Percentiles rank a stretch among this genome's conserved stretches.
Conservation (phyloP, 2,113 vertebrate species). For the Oenanthe melanoleuca region DNA sequence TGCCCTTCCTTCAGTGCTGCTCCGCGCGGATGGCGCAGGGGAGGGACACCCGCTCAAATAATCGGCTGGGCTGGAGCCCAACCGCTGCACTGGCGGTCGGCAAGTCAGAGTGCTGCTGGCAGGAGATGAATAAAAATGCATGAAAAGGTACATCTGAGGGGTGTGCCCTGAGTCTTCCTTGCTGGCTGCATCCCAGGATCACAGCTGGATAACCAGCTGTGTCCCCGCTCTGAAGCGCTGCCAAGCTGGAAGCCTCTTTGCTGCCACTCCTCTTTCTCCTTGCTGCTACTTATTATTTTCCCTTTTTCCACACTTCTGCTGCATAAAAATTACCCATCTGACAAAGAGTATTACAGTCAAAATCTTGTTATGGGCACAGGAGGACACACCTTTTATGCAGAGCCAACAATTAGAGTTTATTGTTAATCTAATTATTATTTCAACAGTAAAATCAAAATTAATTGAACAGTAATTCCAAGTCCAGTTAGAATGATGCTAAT, state of each 20-base stretch:
- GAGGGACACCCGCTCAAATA: neutral
- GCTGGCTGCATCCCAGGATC: neutral
- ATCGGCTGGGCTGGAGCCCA: neutral
- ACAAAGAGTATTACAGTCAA: slow-evolving; percentile 12
- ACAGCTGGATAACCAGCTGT: slow-evolving; percentile 57
- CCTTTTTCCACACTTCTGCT: neutral
- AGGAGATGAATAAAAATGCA: neutral
- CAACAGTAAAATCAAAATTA: neutral
- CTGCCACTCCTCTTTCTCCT: slow-evolving; percentile 20
- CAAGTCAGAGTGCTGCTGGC: neutral
- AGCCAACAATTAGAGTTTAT: neutral
- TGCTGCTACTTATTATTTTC: slow-evolving; percentile 19
- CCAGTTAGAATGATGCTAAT: neutral
- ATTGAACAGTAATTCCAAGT: neutral
- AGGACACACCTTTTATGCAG: neutral
- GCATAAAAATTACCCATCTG: slow-evolving; percentile 26
- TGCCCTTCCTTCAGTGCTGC: neutral
- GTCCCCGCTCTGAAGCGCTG: neutral
- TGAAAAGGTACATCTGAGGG: neutral
- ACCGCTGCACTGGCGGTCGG: fast-evolving
- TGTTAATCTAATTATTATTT: slow-evolving; percentile 21
- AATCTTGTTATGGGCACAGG: neutral
- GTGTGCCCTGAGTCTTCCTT: neutral
- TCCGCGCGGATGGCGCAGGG: neutral
- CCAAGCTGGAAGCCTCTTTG: slow-evolving; percentile 2